A percentile compares a stretch with the other conserved stretches of the same genome.
Conservation (phyloP, 2,113 vertebrate species). For the Aspidoscelis tigris region DNA sequence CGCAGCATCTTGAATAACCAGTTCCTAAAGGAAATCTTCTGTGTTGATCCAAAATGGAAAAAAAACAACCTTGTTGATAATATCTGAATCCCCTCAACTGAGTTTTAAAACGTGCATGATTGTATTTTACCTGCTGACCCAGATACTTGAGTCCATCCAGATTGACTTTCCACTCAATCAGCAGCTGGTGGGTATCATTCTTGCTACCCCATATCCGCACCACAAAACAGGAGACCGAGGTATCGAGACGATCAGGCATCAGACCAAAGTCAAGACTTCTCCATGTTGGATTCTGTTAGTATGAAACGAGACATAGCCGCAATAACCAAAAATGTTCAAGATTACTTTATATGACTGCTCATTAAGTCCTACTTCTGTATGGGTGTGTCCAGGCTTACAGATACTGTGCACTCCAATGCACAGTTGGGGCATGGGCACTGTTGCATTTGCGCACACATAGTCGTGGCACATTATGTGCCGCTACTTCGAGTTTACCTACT, state of each 20-base stretch:
- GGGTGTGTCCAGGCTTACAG: too few species aligned
- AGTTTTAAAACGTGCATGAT: not conserved
- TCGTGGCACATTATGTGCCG: too few species aligned
- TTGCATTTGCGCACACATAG: too few species aligned
- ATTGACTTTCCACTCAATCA: slow-evolving; percentile 97
- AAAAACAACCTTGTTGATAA: not conserved
- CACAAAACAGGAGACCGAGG: slow-evolving; percentile 93
- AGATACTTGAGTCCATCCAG: slow-evolving; percentile 94
- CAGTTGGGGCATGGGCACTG: too few species aligned
- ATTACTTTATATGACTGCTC: not conserved
- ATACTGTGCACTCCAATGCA: too few species aligned
- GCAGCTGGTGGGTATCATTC: slow-evolving; percentile 84
- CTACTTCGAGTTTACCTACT: too few species aligned
- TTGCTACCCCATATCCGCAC: slow-evolving; percentile 97
- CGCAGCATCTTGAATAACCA: not conserved
- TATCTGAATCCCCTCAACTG: not conserved
- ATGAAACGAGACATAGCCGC: slow-evolving; percentile 29
- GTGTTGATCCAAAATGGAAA: too few species aligned
- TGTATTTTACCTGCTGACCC: slow-evolving; percentile 90
- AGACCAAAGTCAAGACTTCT: slow-evolving; percentile 95
- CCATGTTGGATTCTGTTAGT: slow-evolving; percentile 94
- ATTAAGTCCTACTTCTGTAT: not conserved
- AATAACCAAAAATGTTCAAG: not conserved
- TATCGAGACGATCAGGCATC: slow-evolving; percentile 93
- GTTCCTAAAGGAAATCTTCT: not conserved